These are phyloP conservation scores for Ommatoiulus sabulosus DNA, from an alignment of 2,888 invertebrate genomes.

Conservation along the genomic window DNA sequence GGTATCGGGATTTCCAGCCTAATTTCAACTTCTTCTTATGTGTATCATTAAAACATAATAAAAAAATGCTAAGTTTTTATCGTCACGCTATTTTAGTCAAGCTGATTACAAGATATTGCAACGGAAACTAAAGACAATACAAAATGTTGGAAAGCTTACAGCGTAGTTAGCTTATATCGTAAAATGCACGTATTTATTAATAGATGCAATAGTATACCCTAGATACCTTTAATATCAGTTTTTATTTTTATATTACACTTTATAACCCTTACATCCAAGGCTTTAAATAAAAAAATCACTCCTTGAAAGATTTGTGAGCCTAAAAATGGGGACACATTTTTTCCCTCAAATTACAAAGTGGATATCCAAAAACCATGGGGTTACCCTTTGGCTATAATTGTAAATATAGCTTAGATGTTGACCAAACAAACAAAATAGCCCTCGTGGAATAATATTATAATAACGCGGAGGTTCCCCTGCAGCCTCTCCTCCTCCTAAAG, in stretches of 20 bases:
- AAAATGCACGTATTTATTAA: background rate
- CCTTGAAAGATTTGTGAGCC: background rate
- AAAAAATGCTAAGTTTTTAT: no score
- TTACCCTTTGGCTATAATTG: conserved; percentile 9
- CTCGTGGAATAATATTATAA: background rate
- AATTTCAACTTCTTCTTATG: background rate
- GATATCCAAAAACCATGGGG: background rate
- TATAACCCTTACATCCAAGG: background rate
- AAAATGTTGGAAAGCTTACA: background rate
- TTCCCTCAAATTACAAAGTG: conserved; percentile 19
- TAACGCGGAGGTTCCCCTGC: conserved; percentile 2
- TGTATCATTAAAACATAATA: background rate
- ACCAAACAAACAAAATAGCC: conserved; percentile 42
- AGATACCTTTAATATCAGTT: conserved; percentile 13
- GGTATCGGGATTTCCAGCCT: background rate
- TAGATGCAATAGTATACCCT: background rate
- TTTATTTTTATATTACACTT: conserved; percentile 13
- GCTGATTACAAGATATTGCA: background rate
- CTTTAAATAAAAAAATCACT: background rate
- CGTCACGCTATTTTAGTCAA: no score
- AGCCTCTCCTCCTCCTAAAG: conserved; percentile 20
- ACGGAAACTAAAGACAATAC: background rate
- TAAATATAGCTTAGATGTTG: conserved; percentile 35
- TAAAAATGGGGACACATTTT: conserved; percentile 30
- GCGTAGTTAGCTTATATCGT: background rate